These are phyloP conservation scores for Enoplosus armatus DNA, from an alignment of 2,797 vertebrate species.

Conservation along the genomic window DNA sequence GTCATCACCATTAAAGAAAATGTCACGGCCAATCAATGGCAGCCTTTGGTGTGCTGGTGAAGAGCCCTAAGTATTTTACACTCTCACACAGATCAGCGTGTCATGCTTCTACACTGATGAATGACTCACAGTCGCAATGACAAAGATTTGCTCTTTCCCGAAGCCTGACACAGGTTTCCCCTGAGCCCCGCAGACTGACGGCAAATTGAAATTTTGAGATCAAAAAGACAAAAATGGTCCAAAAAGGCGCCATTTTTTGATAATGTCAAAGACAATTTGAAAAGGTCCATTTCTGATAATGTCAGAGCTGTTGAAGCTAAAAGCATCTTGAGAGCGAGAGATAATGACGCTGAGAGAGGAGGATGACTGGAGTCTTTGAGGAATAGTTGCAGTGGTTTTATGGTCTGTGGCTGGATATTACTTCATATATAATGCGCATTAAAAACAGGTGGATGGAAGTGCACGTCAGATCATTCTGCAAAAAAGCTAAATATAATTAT, in stretches of 20 bases:
- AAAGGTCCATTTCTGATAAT: conserved; percentile 19
- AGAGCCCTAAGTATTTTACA: conserved; percentile 14
- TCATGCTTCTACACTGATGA: conserved; percentile 12
- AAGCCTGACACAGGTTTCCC: background rate
- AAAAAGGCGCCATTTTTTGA: conserved; percentile 17
- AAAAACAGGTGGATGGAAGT: too few relatives aligned
- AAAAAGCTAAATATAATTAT: too few relatives aligned
- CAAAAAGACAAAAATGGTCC: conserved; percentile 12
- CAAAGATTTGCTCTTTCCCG: conserved; percentile 24
- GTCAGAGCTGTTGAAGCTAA: too few relatives aligned
- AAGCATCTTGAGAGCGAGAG: too few relatives aligned
- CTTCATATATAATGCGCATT: too few relatives aligned
- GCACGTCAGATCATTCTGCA: too few relatives aligned
- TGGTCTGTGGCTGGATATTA: too few relatives aligned
- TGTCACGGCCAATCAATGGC: conserved; percentile 49
- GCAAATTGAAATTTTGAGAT: conserved; percentile 29
- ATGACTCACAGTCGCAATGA: conserved; percentile 18
- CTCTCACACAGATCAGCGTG: conserved; percentile 6
- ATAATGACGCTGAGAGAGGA: too few relatives aligned
- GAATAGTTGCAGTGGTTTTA: background rate
- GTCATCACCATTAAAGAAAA: conserved; percentile 53
- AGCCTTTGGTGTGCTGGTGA: conserved; percentile 9
- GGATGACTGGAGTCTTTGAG: too few relatives aligned
- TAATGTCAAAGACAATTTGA: background rate
- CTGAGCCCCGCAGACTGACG: background rate